Evolutionary conservation across 2,797 vertebrate genomes (phyloP).

Genomic region (Pseudotriccus pelzelni): DNA sequence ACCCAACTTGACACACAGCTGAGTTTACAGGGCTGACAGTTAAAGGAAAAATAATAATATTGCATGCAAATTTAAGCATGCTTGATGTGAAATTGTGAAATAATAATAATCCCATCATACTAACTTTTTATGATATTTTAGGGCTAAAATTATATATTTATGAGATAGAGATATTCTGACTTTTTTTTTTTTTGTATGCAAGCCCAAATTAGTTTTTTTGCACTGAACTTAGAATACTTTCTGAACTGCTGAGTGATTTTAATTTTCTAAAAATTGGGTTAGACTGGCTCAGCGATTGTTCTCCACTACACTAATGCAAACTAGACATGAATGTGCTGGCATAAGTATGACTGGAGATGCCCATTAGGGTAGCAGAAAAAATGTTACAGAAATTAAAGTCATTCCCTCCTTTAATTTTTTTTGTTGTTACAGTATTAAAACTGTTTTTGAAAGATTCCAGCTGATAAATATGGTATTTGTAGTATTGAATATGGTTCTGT

Average conservation of each 20-base stretch:
- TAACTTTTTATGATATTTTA: background rate
- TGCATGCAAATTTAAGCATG: background rate
- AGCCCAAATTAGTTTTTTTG: background rate
- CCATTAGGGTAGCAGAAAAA: background rate
- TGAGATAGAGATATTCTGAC: background rate
- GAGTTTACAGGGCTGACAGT: constrained; percentile 20
- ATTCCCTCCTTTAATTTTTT: fast-evolving
- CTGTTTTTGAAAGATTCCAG: background rate
- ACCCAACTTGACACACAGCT: background rate
- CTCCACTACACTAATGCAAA: background rate
- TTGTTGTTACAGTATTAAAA: background rate
- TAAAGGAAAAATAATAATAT: background rate
- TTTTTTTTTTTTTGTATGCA: background rate
- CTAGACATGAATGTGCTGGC: background rate
- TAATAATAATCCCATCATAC: background rate
- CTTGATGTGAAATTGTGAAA: background rate
- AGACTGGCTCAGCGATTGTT: background rate
- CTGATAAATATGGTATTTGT: background rate
- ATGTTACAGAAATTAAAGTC: background rate
- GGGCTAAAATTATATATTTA: background rate
- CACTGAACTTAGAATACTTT: background rate
- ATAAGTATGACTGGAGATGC: background rate
- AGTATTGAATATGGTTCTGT: background rate
- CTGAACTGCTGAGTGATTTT: background rate
- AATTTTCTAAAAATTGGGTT: background rate